Conservation (phyloP, 2,888 invertebrate genomes). For the Cenopis cana region DNA sequence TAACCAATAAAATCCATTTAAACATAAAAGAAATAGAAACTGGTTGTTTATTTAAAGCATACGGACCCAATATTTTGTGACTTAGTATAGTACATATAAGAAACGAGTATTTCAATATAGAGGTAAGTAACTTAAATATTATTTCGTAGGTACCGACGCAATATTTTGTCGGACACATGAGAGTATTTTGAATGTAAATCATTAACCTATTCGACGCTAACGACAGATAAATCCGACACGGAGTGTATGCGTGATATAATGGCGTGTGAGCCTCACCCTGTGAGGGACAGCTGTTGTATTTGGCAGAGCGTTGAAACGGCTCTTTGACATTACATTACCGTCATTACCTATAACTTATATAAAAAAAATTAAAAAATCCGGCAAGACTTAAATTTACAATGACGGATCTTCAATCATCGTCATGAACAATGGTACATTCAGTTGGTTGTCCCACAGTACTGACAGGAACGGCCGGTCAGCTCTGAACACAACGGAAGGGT, state of each 20-base stretch:
- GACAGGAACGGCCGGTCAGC: conserved; percentile 81
- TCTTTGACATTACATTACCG: too few species aligned
- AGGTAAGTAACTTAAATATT: background rate
- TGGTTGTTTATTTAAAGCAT: background rate
- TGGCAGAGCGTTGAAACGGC: too few species aligned
- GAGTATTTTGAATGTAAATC: background rate
- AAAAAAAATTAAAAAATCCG: conserved; percentile 41
- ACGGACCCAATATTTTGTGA: background rate
- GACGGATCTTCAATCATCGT: conserved; percentile 78
- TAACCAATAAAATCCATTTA: background rate
- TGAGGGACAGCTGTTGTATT: too few species aligned
- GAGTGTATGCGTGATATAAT: too few species aligned
- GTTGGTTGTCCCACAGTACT: conserved; percentile 75
- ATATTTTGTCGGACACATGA: background rate
- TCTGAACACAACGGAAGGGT: conserved; percentile 63
- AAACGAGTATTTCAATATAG: conserved; percentile 19
- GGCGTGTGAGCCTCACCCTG: too few species aligned
- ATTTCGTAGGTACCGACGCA: background rate
- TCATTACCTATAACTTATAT: too few species aligned
- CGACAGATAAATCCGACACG: too few species aligned
- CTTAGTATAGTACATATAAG: background rate
- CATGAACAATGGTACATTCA: conserved; percentile 79
- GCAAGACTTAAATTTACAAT: conserved; percentile 46
- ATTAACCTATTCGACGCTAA: background rate
- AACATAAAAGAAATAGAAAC: conserved; percentile 1